Evolutionary conservation across 2,888 invertebrate species (phyloP), one percentile per base, ranked within the genome.

Genomic region (Philonicus albiceps): DNA sequence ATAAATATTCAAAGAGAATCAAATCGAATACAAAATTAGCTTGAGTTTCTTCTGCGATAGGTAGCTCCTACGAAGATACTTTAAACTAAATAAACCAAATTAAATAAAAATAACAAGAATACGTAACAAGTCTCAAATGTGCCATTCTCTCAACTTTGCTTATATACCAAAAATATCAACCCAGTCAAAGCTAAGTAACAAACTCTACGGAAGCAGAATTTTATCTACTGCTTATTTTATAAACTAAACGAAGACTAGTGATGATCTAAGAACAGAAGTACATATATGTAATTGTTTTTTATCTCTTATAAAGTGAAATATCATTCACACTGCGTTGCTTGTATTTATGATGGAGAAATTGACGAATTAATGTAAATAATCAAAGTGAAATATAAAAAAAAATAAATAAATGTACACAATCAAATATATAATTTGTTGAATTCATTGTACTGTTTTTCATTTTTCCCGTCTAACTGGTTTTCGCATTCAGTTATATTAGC

Each of bases 1-100:
- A 90, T 91, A 89, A 91, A 84, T 84, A 43, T 84, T 73, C 49
- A 84, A 84, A 84, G 81, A 81, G 81, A 30, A 30, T 22, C 0
- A 27, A 22, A 27, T 4, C 43, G 16, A 22, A 37, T 43, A 5
- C 43, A 49, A 78, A 13, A 43, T 22, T 78, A 78, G 78, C 49
- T 78, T 78, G 49, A 49, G 78, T 78, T 78, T 78, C 78, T 78
- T 78, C 78, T 78, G 22, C 30, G 16, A 27, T 6, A 78, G 49
- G 27, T 16, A 22, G 27, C 5, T 11, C 76, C 49, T 43, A 43
- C 34, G 55, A 81, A 81, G 81, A 81, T 81, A 11, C 81, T 81
- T 81, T 81, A 81, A 81, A 81, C 64, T 81, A 81, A 53, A 31
- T 55, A 34, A 49, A 49, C 49, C 49, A 49, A 76, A 53, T 19